A percentile compares a stretch with the other conserved stretches of the same genome.
Evolutionary conservation across 2,888 invertebrate genomes (phyloP).

Genomic region (Dynastes hyllus): DNA sequence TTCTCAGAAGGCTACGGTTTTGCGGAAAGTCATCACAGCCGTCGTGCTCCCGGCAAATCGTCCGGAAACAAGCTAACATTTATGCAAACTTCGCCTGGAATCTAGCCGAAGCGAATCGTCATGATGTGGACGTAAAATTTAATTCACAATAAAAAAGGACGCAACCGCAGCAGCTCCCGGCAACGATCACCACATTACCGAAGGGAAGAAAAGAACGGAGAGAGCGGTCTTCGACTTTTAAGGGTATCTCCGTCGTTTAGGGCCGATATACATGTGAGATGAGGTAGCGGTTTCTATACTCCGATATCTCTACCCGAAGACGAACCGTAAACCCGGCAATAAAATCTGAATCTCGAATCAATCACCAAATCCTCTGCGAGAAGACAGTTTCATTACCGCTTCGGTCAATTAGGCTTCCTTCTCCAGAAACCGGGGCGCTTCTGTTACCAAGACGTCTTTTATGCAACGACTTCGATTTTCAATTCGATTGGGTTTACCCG

Average conservation of each 20-base stretch:
- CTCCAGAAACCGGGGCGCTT: constrained; percentile 11
- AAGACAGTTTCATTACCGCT: constrained; percentile 22
- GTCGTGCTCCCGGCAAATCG: constrained; percentile 35
- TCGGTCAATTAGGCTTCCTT: constrained; percentile 31
- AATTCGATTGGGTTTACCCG: constrained; percentile 8
- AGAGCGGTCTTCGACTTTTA: constrained; percentile 17
- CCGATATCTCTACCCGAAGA: constrained; percentile 5
- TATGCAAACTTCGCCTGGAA: constrained; percentile 37
- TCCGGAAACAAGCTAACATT: constrained; percentile 42
- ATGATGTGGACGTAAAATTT: constrained; percentile 39
- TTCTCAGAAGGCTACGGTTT: constrained; percentile 41
- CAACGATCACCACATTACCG: background rate
- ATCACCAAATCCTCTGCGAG: constrained; percentile 12
- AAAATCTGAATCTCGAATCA: constrained; percentile 39
- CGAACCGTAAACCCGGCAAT: constrained; percentile 17
- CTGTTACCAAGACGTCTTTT: background rate
- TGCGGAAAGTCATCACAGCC: constrained; percentile 40
- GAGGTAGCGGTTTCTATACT: constrained; percentile 1
- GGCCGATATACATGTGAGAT: background rate
- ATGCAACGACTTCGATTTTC: constrained; percentile 2
- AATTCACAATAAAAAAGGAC: constrained; percentile 44
- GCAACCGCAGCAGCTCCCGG: constrained; percentile 1
- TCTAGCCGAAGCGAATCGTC: constrained; percentile 30
- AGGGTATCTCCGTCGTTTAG: constrained; percentile 7
- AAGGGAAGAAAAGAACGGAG: background rate